Conservation (phyloP, 2,888 invertebrate genomes). For the Eurois occulta region DNA sequence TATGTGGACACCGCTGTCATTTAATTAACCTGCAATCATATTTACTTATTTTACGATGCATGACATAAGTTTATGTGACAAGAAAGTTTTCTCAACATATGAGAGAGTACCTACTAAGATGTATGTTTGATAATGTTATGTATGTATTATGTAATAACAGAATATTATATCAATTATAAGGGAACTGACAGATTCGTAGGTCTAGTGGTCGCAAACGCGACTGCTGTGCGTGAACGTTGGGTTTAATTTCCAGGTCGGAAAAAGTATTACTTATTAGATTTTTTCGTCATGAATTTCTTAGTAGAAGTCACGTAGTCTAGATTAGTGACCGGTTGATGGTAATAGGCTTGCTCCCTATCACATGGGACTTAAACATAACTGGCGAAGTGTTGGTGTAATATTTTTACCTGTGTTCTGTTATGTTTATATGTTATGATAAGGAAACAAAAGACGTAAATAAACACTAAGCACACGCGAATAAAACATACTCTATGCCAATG, state of each 20-base stretch:
- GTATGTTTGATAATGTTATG: slow-evolving; percentile 4
- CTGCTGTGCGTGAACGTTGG: not conserved
- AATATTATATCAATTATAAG: not conserved
- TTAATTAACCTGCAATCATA: slow-evolving; percentile 24
- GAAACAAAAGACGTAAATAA: too few species aligned
- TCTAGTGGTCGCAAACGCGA: not conserved
- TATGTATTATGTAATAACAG: not conserved
- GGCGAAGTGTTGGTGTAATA: not conserved
- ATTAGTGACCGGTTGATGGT: not conserved
- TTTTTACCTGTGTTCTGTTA: not conserved
- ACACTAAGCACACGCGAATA: not conserved
- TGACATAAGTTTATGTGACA: slow-evolving; percentile 31
- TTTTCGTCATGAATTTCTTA: not conserved
- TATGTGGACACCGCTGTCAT: slow-evolving; percentile 16
- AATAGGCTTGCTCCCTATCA: not conserved
- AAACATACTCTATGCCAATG: not conserved
- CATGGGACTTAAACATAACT: not conserved
- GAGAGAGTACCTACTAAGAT: slow-evolving; percentile 3
- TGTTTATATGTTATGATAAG: not conserved
- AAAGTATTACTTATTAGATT: not conserved
- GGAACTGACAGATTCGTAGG: not conserved
- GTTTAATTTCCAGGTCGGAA: not conserved
- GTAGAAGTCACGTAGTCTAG: not conserved
- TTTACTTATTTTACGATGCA: slow-evolving; percentile 33
- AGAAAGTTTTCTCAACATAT: slow-evolving; percentile 14